These are phyloP conservation scores for Pectinophora gossypiella DNA, from an alignment of 1,140 invertebrate genomes.

Conservation along the genomic window DNA sequence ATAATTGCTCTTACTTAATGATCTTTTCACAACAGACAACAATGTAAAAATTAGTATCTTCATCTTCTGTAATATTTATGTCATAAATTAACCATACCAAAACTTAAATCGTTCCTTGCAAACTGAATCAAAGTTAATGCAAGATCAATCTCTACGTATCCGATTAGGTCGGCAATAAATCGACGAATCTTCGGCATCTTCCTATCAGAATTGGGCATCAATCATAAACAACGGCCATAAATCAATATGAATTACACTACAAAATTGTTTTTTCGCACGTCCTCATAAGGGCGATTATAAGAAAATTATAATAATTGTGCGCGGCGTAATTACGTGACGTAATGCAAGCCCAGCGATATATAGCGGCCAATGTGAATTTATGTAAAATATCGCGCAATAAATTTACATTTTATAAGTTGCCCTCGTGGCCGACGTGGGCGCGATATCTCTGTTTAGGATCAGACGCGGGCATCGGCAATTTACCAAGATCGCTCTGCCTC, in stretches of 20 bases:
- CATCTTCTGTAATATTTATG: constrained; percentile 4
- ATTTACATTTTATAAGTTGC: constrained; percentile 69
- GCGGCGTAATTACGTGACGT: constrained; percentile 63
- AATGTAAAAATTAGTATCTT: constrained; percentile 15
- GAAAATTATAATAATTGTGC: constrained; percentile 74
- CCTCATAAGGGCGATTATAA: constrained; percentile 64
- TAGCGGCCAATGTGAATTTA: constrained; percentile 66
- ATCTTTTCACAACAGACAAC: constrained; percentile 43
- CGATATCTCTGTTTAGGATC: constrained; percentile 56
- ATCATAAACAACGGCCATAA: constrained; percentile 34
- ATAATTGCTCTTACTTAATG: constrained; percentile 64
- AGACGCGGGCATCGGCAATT: constrained; percentile 34
- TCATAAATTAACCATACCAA: constrained; percentile 17
- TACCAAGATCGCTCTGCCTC: constrained; percentile 26
- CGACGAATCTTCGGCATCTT: background rate
- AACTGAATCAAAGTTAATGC: too few relatives aligned
- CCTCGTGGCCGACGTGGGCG: constrained; percentile 32
- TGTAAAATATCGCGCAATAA: constrained; percentile 71
- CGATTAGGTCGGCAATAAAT: background rate
- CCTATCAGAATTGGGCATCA: constrained; percentile 1
- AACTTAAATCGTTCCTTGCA: too few relatives aligned
- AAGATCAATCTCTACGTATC: background rate
- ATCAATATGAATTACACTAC: constrained; percentile 50
- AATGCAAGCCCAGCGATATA: constrained; percentile 56
- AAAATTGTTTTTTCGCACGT: constrained; percentile 71